phyloP scores from a whole-genome alignment of 2,888 invertebrate genomes.

The Phytoseiulus persimilis region DNA sequence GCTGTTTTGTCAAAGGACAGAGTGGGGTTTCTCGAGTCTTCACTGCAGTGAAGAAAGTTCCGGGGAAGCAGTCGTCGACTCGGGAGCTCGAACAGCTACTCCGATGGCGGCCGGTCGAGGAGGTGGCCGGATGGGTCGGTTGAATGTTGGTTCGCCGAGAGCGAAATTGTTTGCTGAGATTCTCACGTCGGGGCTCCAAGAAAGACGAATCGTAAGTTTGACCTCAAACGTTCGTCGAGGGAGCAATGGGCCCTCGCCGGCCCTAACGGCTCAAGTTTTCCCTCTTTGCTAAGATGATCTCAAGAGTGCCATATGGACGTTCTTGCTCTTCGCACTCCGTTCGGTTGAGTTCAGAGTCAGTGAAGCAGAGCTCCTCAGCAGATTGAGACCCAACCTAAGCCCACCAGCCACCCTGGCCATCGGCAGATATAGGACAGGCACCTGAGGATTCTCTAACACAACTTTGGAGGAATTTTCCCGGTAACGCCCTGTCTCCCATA shows the following conservation, averaged over 20 bases:
- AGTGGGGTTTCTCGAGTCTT: no score
- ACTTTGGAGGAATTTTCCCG: no score
- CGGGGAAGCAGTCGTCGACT: no score
- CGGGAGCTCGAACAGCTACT: no score
- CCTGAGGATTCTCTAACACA: background rate
- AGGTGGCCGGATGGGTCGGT: background rate
- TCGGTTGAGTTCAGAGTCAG: background rate
- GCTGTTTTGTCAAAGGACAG: no score
- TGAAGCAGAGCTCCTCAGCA: background rate
- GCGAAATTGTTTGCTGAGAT: background rate
- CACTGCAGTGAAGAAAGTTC: no score
- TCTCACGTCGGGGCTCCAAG: background rate
- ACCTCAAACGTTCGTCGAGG: constrained; percentile 5
- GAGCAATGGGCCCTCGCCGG: background rate
- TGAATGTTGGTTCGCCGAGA: background rate
- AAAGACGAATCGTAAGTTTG: background rate
- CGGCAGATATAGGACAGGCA: background rate
- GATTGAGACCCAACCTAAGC: background rate
- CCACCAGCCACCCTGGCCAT: background rate
- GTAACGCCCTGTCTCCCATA: no score
- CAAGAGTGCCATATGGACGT: background rate
- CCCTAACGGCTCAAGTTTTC: background rate
- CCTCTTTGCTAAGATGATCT: background rate
- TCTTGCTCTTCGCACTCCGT: background rate
- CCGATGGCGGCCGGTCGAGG: no score